phyloP scores from a whole-genome alignment of 2,113 vertebrate genomes.

The Fulica atra region DNA sequence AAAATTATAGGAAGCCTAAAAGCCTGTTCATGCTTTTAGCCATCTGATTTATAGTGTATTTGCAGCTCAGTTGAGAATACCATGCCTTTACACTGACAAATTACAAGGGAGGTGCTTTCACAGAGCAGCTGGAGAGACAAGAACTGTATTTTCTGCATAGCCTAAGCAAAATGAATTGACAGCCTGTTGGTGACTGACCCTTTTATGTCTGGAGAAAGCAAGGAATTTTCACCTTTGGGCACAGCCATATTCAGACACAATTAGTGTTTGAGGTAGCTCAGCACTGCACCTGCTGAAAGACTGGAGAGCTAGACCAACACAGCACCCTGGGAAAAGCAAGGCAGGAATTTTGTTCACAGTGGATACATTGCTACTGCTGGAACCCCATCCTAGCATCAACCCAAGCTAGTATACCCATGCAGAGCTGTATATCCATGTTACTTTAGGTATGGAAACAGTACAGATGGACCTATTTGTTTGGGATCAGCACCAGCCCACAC shows the following conservation, averaged over 20 bases:
- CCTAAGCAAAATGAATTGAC: slow-evolving; percentile 16
- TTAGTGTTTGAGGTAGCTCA: background rate
- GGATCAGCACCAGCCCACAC: background rate
- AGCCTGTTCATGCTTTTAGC: slow-evolving; percentile 40
- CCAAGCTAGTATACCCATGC: background rate
- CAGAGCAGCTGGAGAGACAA: slow-evolving; percentile 20
- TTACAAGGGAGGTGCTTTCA: background rate
- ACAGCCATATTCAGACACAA: background rate
- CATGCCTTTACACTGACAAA: slow-evolving; percentile 26
- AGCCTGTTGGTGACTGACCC: background rate
- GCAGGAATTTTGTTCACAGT: background rate
- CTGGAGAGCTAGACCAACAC: background rate
- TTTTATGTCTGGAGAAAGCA: background rate
- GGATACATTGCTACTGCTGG: background rate
- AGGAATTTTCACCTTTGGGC: background rate
- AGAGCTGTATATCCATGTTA: background rate
- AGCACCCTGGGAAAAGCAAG: background rate
- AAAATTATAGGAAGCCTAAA: slow-evolving; percentile 38
- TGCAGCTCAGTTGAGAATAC: slow-evolving; percentile 22
- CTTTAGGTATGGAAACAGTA: background rate
- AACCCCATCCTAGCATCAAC: background rate
- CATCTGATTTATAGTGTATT: slow-evolving; percentile 46
- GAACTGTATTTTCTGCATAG: background rate
- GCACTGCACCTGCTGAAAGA: background rate
- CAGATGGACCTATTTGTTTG: background rate